Conservation (phyloP, 2,113 vertebrate genomes). For the Neodontobutis hainanensis region DNA sequence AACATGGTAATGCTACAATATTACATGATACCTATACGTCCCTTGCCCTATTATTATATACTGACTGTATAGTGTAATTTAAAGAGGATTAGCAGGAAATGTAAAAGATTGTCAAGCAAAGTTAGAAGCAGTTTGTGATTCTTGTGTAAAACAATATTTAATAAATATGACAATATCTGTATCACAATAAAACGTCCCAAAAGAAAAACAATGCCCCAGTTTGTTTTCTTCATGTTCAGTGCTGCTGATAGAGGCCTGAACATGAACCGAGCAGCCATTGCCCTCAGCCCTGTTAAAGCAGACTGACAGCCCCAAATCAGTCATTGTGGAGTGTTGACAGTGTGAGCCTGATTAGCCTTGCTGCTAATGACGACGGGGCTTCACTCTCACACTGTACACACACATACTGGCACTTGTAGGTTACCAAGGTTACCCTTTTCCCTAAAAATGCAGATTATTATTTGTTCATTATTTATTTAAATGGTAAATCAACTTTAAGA, state of each 20-base stretch:
- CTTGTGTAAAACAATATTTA: no score
- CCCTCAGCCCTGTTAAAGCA: constrained; percentile 14
- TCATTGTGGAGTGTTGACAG: constrained; percentile 45
- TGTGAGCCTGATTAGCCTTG: constrained; percentile 55
- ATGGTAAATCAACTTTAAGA: not conserved
- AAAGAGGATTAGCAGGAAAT: no score
- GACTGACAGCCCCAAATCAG: constrained; percentile 49
- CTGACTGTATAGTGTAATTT: no score
- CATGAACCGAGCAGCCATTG: constrained; percentile 7
- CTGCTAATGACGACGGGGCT: constrained; percentile 35
- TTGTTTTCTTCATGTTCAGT: constrained; percentile 1
- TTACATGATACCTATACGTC: no score
- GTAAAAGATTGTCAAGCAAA: no score
- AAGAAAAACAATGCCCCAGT: not conserved
- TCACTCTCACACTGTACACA: constrained; percentile 17
- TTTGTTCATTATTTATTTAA: not conserved
- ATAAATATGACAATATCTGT: no score
- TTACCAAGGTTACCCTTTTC: constrained; percentile 1
- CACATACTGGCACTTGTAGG: constrained; percentile 5
- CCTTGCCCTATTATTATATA: no score
- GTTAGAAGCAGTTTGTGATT: no score
- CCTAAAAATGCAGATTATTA: not conserved
- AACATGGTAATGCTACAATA: no score
- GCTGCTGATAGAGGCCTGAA: not conserved
- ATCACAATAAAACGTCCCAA: not conserved